Conservation (phyloP, 2,113 vertebrate genomes). For the Propithecus coquereli region DNA sequence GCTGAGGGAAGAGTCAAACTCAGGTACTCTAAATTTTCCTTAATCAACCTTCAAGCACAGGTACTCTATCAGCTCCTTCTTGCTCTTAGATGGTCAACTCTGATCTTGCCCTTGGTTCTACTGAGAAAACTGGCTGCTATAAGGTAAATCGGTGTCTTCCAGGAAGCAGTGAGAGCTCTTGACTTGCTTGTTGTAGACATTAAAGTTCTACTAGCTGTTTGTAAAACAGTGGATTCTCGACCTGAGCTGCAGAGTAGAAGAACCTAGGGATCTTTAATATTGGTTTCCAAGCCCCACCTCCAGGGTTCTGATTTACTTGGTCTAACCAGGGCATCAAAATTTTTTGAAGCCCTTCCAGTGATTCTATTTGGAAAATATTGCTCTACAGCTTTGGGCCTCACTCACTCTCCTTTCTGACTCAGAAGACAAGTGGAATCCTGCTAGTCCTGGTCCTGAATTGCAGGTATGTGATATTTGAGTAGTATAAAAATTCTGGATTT, state of each 20-base stretch:
- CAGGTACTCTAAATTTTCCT: neutral
- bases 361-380: neutral
- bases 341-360: neutral
- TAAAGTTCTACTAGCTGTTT: neutral
- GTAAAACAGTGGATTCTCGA: neutral
- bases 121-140: neutral
- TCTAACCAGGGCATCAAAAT: neutral
- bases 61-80: neutral
- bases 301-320: neutral
- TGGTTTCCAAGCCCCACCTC: fast-evolving
- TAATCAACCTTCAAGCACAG: neutral
- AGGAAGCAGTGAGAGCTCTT: neutral
- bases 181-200: neutral
- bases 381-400: neutral
- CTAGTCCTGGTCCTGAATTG: neutral
- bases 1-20: neutral
- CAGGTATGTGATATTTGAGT: neutral
- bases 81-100: neutral
- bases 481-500: neutral
- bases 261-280: neutral
- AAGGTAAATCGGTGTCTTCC: neutral
- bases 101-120: neutral
- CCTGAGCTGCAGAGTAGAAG: neutral
- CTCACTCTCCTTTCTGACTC: neutral
- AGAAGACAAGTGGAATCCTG: neutral